Base-by-base conservation (phyloP, 2,797 vertebrate genomes). In the Halcyon chelicuti region DNA sequence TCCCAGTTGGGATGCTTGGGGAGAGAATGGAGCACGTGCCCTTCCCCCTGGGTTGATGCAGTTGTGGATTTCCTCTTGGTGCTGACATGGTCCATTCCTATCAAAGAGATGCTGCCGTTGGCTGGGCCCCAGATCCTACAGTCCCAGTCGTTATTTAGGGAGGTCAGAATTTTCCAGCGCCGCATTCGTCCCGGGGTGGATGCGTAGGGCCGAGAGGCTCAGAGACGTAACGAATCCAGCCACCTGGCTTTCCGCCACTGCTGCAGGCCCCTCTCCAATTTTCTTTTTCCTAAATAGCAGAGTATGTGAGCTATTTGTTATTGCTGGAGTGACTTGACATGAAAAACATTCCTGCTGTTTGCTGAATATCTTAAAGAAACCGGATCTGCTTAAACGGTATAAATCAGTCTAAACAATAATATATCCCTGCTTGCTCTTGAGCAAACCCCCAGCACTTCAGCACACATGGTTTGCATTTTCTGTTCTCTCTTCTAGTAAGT, bases 261-360 rank as follows among this genome's bases (percentile, higher is more conserved):
- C 92, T 95, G 80, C 80, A 92, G 93, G 94, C 95, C 94, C 75
- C 88, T 95, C 87, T 97, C 93, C 93, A 94, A 54, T 95, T 94
- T 91, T 95, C 96, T 96, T 94, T 92, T 97, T 94, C 94, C 81
- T 93, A 94, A 92, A 93, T 79, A 95, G 91, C 78, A 93, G 94
- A 90, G 95, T 95, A 95, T 96, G 93, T 94, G 92, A 94, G 95
- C 77, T 91, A 77, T 95, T 93, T 95, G 88, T 97, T 97, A 85
- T 88, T 96, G 63, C 92, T 96, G 92, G 91, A 95, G 93, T 96
- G 81, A 94, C 86, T 96, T 91, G 94, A 85, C 86, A 81, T 86
- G 81, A 87, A 88, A 97, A 96, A 90, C 86, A 96, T 95, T 83
- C 91, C 90, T 95, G 77, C 74, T 90, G 81, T 96, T 96, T 96